Evolutionary conservation across 1,140 invertebrate genomes (phyloP).

Genomic region (Lasaia peninsularis): DNA sequence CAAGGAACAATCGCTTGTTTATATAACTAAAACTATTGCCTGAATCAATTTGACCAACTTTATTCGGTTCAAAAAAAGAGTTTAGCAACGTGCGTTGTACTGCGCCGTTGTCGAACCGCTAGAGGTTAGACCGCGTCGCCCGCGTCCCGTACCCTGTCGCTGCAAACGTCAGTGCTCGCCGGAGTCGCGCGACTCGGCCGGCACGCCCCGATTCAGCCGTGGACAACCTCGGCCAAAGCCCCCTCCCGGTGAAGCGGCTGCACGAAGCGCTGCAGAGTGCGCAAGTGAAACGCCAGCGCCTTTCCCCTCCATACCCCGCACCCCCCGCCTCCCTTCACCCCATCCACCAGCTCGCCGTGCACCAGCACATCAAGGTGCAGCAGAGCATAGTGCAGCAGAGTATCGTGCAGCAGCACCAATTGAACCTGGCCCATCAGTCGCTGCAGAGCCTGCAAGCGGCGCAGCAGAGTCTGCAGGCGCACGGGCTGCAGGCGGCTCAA

Average conservation of each 20-base stretch:
- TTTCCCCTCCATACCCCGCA: conserved; percentile 65
- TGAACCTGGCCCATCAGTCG: conserved; percentile 69
- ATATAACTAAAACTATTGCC: conserved; percentile 31
- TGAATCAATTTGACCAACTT: conserved; percentile 33
- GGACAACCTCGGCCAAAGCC: conserved; percentile 74
- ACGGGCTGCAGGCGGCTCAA: conserved; percentile 47
- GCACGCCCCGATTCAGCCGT: conserved; percentile 71
- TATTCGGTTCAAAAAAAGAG: conserved; percentile 5
- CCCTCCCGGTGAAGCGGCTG: conserved; percentile 73
- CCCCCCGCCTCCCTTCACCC: conserved; percentile 56
- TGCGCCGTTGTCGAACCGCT: conserved; percentile 43
- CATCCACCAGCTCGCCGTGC: conserved; percentile 66
- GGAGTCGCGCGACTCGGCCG: conserved; percentile 69
- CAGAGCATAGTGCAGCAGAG: conserved; percentile 69
- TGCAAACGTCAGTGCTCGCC: conserved; percentile 64
- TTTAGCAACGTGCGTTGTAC: conserved; percentile 41
- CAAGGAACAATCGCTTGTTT: conserved; percentile 42
- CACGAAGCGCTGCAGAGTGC: conserved; percentile 73
- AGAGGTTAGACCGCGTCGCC: conserved; percentile 31
- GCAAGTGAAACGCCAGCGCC: conserved; percentile 70
- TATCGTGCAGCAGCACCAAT: conserved; percentile 69
- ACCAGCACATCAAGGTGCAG: conserved; percentile 72
- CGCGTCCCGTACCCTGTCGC: conserved; percentile 52
- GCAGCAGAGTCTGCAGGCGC: conserved; percentile 52
- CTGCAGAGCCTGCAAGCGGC: conserved; percentile 58